These are phyloP conservation scores for Xestia xanthographa DNA, from an alignment of 2,888 invertebrate species.

Conservation along the genomic window DNA sequence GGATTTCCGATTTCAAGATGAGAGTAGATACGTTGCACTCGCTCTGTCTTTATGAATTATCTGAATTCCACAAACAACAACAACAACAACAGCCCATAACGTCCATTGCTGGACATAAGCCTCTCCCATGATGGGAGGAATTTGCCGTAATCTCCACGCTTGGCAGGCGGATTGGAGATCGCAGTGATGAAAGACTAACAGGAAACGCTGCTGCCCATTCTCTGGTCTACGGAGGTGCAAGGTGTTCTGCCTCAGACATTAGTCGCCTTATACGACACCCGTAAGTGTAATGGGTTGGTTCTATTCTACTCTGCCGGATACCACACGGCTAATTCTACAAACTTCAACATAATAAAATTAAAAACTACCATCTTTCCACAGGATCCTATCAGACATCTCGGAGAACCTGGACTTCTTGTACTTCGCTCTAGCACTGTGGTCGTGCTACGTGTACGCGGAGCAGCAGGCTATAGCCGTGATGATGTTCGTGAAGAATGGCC, in stretches of 20 bases:
- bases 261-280: too few species aligned
- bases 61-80: neutral
- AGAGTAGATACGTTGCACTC: neutral
- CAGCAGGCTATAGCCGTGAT: slow-evolving; percentile 95
- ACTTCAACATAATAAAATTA: neutral
- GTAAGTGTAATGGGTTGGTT: too few species aligned
- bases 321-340: neutral
- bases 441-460: slow-evolving; percentile 96
- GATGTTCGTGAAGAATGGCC: slow-evolving; percentile 94
- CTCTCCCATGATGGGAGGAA: too few species aligned
- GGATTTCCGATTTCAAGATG: neutral
- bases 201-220: too few species aligned
- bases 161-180: too few species aligned
- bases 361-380: slow-evolving; percentile 70
- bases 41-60: neutral
- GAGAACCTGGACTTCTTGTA: slow-evolving; percentile 91
- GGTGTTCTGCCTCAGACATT: too few species aligned
- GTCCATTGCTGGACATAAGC: too few species aligned
- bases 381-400: slow-evolving; percentile 90
- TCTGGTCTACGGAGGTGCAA: too few species aligned
- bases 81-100: too few species aligned
- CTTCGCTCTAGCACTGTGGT: slow-evolving; percentile 94
- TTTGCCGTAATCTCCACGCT: too few species aligned
- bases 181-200: too few species aligned
- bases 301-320: too few species aligned